Conservation (phyloP, 2,888 invertebrate species). For the Pammene aurita region DNA sequence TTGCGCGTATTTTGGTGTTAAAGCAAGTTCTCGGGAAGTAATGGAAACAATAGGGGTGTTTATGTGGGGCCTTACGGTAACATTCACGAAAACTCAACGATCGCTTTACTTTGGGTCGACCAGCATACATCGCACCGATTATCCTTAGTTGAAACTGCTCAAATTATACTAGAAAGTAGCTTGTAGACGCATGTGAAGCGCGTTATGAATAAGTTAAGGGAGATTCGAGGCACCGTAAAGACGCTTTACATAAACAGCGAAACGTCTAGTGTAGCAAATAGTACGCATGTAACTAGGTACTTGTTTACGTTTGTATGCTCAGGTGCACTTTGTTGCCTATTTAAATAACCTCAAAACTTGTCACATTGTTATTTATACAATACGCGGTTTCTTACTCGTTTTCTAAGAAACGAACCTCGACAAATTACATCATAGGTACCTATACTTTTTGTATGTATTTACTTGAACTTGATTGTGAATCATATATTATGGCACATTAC, state of each 20-base stretch:
- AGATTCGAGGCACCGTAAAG: background rate
- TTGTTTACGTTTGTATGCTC: constrained; percentile 13
- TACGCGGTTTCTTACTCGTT: constrained; percentile 17
- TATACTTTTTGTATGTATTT: constrained; percentile 23
- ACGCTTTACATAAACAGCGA: constrained; percentile 31
- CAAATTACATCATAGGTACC: constrained; percentile 26
- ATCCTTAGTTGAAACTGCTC: background rate
- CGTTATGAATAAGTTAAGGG: constrained; percentile 4
- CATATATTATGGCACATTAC: constrained; percentile 7
- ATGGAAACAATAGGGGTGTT: constrained; percentile 9
- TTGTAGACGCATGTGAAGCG: background rate
- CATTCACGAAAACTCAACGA: background rate
- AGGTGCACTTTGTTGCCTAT: constrained; percentile 30
- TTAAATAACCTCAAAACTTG: constrained; percentile 22
- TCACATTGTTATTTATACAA: constrained; percentile 23
- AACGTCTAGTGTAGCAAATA: constrained; percentile 19
- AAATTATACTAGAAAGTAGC: constrained; percentile 9
- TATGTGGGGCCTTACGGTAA: constrained; percentile 3
- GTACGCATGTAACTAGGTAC: background rate
- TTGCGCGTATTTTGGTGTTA: background rate
- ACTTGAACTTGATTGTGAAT: constrained; percentile 13
- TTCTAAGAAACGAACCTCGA: constrained; percentile 1
- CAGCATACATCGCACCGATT: background rate
- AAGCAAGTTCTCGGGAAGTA: background rate
- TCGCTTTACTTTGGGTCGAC: background rate